Conservation (phyloP, 2,113 vertebrate species). For the Ceyx cyanopectus region DNA sequence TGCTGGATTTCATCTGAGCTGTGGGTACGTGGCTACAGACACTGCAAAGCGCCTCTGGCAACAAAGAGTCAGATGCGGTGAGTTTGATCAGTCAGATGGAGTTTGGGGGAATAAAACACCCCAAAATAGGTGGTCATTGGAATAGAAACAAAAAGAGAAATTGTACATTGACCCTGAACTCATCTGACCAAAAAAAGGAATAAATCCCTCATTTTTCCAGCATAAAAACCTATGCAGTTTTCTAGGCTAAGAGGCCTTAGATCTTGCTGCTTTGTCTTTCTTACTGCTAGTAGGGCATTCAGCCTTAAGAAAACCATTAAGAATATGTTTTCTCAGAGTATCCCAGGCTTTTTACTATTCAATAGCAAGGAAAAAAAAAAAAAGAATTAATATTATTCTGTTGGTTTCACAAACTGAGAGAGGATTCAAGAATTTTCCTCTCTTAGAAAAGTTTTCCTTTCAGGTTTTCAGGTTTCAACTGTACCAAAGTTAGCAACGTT, state of each 20-base stretch:
- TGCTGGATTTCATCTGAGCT: not conserved
- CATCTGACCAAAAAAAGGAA: slow-evolving; percentile 33
- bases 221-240: slow-evolving; percentile 61
- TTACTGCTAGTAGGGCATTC: slow-evolving; percentile 52
- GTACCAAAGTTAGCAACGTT: not conserved
- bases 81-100: slow-evolving; percentile 10
- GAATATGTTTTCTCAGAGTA: slow-evolving; percentile 59
- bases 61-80: slow-evolving; percentile 7
- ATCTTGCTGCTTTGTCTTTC: slow-evolving; percentile 69
- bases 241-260: slow-evolving; percentile 55
- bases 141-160: slow-evolving; percentile 71
- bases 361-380: not conserved
- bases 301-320: slow-evolving; percentile 59
- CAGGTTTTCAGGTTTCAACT: not conserved
- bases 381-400: slow-evolving; percentile 52
- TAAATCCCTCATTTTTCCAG: slow-evolving; percentile 70
- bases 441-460: not conserved
- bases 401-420: slow-evolving; percentile 33
- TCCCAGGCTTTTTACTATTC: slow-evolving; percentile 18
- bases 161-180: slow-evolving; percentile 67
- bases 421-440: not conserved
- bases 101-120: slow-evolving; percentile 46
- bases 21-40: fast-evolving
- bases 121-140: slow-evolving; percentile 48
- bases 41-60: not conserved